Evolutionary conservation across 2,797 vertebrate genomes (phyloP).

Genomic region (Notamacropus eugenii): DNA sequence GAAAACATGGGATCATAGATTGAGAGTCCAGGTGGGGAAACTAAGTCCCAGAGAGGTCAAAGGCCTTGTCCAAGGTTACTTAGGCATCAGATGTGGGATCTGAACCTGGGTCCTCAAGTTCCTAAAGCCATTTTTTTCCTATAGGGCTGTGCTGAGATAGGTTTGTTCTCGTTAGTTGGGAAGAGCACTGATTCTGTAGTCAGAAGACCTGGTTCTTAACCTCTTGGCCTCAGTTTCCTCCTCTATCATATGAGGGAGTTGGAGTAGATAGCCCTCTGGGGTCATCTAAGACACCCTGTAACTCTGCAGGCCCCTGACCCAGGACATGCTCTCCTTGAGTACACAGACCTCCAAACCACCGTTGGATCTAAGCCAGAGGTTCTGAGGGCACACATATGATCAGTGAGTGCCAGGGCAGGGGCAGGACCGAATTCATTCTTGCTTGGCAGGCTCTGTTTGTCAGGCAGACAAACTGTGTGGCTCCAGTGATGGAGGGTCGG

Average conservation of each 20-base stretch:
- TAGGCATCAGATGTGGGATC: too few species aligned
- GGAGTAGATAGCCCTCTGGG: background rate
- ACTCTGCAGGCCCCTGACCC: background rate
- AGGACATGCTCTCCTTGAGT: background rate
- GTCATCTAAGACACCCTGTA: fast-evolving
- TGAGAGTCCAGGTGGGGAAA: too few species aligned
- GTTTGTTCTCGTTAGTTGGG: background rate
- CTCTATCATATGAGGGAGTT: background rate
- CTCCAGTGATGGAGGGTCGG: background rate
- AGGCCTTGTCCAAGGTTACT: too few species aligned
- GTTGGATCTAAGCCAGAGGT: background rate
- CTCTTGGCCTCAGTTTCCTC: background rate
- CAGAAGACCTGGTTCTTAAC: background rate
- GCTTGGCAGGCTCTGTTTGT: constrained; percentile 15
- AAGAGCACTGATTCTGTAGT: constrained; percentile 2
- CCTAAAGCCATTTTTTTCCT: background rate
- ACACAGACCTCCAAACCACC: background rate
- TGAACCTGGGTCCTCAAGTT: background rate
- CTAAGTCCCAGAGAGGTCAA: too few species aligned
- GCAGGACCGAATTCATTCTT: constrained; percentile 36
- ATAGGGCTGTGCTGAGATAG: background rate
- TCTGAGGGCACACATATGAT: background rate
- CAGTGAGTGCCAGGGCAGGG: background rate
- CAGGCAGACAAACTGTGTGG: background rate
- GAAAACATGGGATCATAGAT: too few species aligned